Conservation (phyloP, 1,140 invertebrate species). For the Magallana gigas region DNA sequence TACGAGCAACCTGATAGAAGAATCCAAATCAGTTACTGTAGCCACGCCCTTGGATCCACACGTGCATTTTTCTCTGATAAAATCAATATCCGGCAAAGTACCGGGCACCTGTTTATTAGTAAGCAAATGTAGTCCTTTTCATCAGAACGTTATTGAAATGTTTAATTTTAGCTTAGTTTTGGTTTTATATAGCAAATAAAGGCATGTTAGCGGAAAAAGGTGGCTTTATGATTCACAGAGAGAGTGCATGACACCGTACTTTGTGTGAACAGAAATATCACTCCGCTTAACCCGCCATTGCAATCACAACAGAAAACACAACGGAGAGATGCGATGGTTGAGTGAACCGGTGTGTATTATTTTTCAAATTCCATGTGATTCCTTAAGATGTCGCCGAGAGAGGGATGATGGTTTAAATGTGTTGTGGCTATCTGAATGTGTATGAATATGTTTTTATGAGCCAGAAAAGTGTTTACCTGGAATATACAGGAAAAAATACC, state of each 20-base stretch:
- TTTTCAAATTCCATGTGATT: conserved; percentile 6
- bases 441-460: conserved; percentile 29
- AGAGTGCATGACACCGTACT: not conserved
- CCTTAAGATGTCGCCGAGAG: not conserved
- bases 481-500: conserved; percentile 30
- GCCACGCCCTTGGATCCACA: too few relatives aligned
- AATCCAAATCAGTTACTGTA: too few relatives aligned
- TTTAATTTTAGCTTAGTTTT: too few relatives aligned
- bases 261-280: not conserved
- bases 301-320: conserved; percentile 30
- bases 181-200: too few relatives aligned
- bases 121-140: too few relatives aligned
- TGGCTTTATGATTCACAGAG: too few relatives aligned
- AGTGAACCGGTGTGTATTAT: not conserved
- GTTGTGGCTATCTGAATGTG: not conserved
- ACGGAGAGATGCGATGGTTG: conserved; percentile 16
- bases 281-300: conserved; percentile 12
- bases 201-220: too few relatives aligned
- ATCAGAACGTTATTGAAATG: too few relatives aligned
- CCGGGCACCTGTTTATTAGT: too few relatives aligned
- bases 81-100: too few relatives aligned
- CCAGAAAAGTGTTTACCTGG: not conserved
- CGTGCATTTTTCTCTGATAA: too few relatives aligned
- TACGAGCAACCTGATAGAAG: too few relatives aligned
- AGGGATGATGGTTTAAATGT: not conserved